phyloP scores from a whole-genome alignment of 2,113 vertebrate species.

The Tympanuchus pallidicinctus region DNA sequence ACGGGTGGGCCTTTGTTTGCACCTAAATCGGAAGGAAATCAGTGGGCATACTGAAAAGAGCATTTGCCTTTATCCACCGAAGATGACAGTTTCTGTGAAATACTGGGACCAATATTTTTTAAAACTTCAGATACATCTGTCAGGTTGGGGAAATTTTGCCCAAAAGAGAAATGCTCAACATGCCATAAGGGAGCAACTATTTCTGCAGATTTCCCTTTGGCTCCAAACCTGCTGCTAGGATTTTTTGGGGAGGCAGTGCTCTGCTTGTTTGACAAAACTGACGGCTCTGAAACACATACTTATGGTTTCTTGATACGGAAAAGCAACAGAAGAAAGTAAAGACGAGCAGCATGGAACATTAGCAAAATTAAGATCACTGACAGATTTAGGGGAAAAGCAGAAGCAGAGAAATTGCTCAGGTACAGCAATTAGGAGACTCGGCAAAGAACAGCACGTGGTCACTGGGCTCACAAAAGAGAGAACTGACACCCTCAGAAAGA shows the following conservation, averaged over 20 bases:
- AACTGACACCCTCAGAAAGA: not conserved
- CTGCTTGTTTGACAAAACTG: not conserved
- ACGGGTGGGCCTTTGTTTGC: accelerated
- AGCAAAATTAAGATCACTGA: accelerated
- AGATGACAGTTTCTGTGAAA: constrained; percentile 32
- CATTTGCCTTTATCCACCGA: not conserved
- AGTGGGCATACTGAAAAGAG: not conserved
- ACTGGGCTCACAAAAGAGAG: accelerated
- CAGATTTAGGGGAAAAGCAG: not conserved
- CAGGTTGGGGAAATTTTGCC: constrained; percentile 42
- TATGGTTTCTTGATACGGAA: constrained; percentile 46
- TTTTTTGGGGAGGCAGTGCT: constrained; percentile 36
- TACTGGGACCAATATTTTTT: constrained; percentile 25
- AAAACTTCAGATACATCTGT: constrained; percentile 63
- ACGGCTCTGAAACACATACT: constrained; percentile 51
- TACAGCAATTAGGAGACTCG: not conserved
- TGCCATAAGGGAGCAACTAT: constrained; percentile 71
- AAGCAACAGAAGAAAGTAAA: constrained; percentile 45
- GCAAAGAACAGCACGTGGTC: too few relatives aligned
- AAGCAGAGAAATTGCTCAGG: not conserved
- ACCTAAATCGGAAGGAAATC: not conserved
- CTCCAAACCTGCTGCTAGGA: constrained; percentile 63
- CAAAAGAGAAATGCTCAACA: constrained; percentile 51
- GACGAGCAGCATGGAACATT: not conserved
- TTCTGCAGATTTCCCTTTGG: constrained; percentile 65